Evolutionary conservation across 2,113 vertebrate genomes (phyloP).

Genomic region (Takifugu flavidus): DNA sequence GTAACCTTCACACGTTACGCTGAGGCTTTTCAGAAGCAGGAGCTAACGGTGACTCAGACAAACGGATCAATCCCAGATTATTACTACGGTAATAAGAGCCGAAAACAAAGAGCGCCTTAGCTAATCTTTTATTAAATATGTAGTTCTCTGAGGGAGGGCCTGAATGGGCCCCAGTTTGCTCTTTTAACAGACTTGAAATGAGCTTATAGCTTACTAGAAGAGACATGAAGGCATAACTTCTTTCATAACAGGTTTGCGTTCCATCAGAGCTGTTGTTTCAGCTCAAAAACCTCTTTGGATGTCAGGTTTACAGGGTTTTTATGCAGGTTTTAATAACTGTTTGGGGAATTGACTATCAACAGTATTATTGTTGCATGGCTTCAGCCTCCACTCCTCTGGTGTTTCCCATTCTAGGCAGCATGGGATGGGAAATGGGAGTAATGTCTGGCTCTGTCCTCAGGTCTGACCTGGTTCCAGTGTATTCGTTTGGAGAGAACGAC

Average conservation of each 20-base stretch:
- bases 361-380: no score
- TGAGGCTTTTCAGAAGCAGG: no score
- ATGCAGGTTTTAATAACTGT: not conserved
- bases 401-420: no score
- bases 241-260: slow-evolving; percentile 18
- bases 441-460: slow-evolving; percentile 60
- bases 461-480: slow-evolving; percentile 91
- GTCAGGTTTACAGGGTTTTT: no score
- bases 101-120: not conserved
- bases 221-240: slow-evolving; percentile 27
- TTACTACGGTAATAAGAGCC: not conserved
- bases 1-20: slow-evolving; percentile 11
- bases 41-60: not conserved
- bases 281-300: not conserved
- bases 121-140: slow-evolving; percentile 27
- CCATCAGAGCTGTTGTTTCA: slow-evolving; percentile 5
- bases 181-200: slow-evolving; percentile 26
- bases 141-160: no score
- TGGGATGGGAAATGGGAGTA: not conserved
- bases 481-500: slow-evolving; percentile 95
- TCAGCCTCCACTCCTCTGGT: no score
- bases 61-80: slow-evolving; percentile 19
- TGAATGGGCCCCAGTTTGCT: no score
- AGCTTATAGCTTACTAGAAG: slow-evolving; percentile 37
- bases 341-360: no score